A percentile compares a stretch with the other conserved stretches of the same genome.
Evolutionary conservation across 2,888 invertebrate species (phyloP).

Genomic region (Agonum fuliginosum): DNA sequence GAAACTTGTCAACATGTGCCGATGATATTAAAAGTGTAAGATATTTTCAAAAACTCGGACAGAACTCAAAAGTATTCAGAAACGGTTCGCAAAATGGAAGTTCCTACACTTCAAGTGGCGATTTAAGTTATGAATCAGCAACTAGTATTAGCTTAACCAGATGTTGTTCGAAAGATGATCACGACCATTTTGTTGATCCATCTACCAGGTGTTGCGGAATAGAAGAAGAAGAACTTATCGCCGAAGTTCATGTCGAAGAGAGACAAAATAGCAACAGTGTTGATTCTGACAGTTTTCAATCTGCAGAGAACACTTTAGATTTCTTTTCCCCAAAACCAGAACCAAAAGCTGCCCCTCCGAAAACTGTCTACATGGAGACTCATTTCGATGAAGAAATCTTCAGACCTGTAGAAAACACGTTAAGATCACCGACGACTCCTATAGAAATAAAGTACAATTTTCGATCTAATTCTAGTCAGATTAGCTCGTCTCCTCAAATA

Average conservation of each 20-base stretch:
- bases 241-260: constrained; percentile 57
- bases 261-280: constrained; percentile 61
- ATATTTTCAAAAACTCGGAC: constrained; percentile 74
- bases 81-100: constrained; percentile 67
- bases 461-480: constrained; percentile 40
- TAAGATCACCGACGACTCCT: constrained; percentile 59
- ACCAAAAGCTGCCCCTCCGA: constrained; percentile 66
- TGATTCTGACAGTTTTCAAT: constrained; percentile 73
- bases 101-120: constrained; percentile 70
- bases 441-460: constrained; percentile 55
- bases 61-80: constrained; percentile 72
- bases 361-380: constrained; percentile 68
- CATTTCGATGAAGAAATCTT: constrained; percentile 68
- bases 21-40: constrained; percentile 78
- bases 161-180: constrained; percentile 65
- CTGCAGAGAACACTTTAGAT: constrained; percentile 75
- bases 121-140: constrained; percentile 75
- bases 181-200: constrained; percentile 62
- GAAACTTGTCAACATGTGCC: constrained; percentile 80
- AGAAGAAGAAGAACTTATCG: constrained; percentile 64
- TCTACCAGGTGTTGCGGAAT: constrained; percentile 65
- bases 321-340: constrained; percentile 61
- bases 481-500: constrained; percentile 59
- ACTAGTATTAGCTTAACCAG: constrained; percentile 69
- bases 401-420: constrained; percentile 44